phyloP scores from a whole-genome alignment of 2,797 vertebrate genomes.

The Eidolon dupreanum region DNA sequence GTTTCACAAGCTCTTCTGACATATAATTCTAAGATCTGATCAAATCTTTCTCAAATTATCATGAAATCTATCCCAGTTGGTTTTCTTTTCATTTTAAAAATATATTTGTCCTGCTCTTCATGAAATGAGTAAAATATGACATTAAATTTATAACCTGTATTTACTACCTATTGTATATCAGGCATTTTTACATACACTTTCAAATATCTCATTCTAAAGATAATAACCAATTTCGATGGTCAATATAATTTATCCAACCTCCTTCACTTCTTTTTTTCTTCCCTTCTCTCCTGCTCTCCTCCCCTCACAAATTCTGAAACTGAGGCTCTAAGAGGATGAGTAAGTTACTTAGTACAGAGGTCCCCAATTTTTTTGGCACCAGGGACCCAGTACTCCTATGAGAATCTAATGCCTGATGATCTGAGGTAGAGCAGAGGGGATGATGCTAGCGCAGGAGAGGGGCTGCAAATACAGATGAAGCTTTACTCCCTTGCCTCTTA shows the following conservation, averaged over 20 bases:
- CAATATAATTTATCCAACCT: not conserved
- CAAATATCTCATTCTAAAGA: not conserved
- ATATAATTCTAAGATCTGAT: constrained; percentile 13
- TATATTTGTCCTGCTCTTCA: not conserved
- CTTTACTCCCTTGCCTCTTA: too few species aligned
- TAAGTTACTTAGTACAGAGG: not conserved
- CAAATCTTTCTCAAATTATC: not conserved
- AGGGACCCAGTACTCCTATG: too few species aligned
- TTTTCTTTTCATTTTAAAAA: constrained; percentile 29
- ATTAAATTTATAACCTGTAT: not conserved
- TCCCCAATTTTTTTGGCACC: too few species aligned
- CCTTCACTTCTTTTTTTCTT: not conserved
- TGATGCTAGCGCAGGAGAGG: too few species aligned
- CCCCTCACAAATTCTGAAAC: not conserved
- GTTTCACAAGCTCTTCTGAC: constrained; percentile 4
- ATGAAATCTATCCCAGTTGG: not conserved
- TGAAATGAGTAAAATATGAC: constrained; percentile 40
- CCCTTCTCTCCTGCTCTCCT: not conserved
- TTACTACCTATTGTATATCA: not conserved
- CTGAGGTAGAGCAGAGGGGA: too few species aligned
- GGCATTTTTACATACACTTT: not conserved
- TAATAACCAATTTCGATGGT: not conserved
- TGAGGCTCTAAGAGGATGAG: not conserved
- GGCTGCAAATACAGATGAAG: too few species aligned
- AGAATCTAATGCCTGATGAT: too few species aligned